Base-by-base conservation (phyloP, 2,888 invertebrate genomes). In the Acrobasis repandana region DNA sequence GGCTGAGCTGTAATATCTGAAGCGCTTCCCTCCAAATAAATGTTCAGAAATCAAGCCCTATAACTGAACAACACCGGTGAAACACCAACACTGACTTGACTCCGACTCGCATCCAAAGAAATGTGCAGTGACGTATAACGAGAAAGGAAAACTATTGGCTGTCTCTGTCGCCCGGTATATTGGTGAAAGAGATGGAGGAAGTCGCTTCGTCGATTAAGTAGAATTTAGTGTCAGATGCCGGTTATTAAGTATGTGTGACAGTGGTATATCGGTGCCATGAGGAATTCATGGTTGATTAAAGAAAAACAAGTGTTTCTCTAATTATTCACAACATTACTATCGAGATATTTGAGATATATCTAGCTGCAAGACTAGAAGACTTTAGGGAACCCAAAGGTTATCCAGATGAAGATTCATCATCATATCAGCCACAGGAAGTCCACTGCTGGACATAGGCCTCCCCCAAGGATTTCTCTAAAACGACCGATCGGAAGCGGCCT, bases 91-190 rank as follows among this genome's bases (percentile, higher is more conserved):
- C 92, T 89, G 90, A 83, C 86, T 85, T 83, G 84, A 77, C 77
- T 72, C 70, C 75, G 68, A 75, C 76, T 76, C 74, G 76, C 77
- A 72, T 80, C 79, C 81, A 75, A 86, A 89, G 92, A 91, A 92
- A 91, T 89, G 88, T 84, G 80, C 79, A 77, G 77, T 83, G 88
- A 88, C 86, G 89, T 85, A 82, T 71, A 74, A 76, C 76, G 85
- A 87, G 91, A 91, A 90, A 90, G 88, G 88, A 89, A 90, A 89
- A 88, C 87, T 79, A 77, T 72, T 67, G 64, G 64, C 66, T 72
- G 63, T 88, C 90, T 83, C 88, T 77, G 64, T 90, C 83, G 65
- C 76, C 72, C 81, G 14, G 57, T 36, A 67, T 65, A 65, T 49
- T 74, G 73, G 52, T 56, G 82, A 80, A 73, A 82, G 78, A 78